phyloP scores from a whole-genome alignment of 1,140 invertebrate species.

The Aphelenchoides besseyi region DNA sequence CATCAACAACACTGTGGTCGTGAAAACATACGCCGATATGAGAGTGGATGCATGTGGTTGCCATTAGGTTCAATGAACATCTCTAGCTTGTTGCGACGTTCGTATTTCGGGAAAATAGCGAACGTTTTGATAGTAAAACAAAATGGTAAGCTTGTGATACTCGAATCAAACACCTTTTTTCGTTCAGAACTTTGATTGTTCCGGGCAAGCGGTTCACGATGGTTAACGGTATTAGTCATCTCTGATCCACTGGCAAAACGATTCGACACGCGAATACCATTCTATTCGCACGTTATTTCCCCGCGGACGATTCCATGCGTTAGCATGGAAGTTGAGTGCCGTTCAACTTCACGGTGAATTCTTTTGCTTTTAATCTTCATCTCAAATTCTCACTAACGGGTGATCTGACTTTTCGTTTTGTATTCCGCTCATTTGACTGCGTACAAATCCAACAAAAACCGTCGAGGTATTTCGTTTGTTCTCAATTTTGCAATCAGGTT shows the following conservation, averaged over 20 bases:
- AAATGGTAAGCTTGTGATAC: neutral
- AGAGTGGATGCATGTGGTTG: slow-evolving; percentile 88
- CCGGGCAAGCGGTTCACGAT: neutral
- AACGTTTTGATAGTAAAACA: neutral
- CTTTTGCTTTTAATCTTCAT: neutral
- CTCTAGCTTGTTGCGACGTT: neutral
- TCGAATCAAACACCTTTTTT: neutral
- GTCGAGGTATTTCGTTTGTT: slow-evolving; percentile 3
- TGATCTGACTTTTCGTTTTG: neutral
- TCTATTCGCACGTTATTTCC: no score
- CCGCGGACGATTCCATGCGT: no score
- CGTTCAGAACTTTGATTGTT: neutral
- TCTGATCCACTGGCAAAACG: no score
- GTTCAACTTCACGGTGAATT: neutral
- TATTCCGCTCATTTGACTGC: neutral
- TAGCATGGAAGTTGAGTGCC: no score
- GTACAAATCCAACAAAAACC: neutral
- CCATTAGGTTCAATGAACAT: slow-evolving; percentile 69
- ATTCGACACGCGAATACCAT: no score
- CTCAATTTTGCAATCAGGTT: slow-evolving; percentile 14
- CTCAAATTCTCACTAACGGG: neutral
- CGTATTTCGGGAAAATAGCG: neutral
- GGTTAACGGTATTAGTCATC: neutral
- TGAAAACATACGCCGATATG: slow-evolving; percentile 96
- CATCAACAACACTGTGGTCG: slow-evolving; percentile 83